These are phyloP conservation scores for Sander lucioperca DNA, from an alignment of 2,113 vertebrate genomes.

Conservation along the genomic window DNA sequence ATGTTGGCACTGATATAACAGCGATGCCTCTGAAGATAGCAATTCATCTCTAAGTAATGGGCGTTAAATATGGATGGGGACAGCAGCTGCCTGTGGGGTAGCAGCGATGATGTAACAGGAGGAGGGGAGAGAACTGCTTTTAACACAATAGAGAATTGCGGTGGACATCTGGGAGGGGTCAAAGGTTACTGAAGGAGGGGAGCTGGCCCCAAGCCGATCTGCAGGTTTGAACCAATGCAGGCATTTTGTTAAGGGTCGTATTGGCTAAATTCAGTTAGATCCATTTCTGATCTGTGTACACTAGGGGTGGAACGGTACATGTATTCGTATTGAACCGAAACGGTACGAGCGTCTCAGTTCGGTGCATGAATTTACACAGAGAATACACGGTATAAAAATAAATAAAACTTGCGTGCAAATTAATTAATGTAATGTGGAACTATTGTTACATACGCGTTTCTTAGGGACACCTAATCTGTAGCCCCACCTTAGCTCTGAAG, in stretches of 20 bases:
- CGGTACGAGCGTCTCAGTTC: too few species aligned
- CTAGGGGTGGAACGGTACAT: too few species aligned
- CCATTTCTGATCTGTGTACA: background rate
- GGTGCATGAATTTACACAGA: too few species aligned
- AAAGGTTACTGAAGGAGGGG: slow-evolving; percentile 59
- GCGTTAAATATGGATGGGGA: slow-evolving; percentile 72
- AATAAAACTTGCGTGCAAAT: too few species aligned
- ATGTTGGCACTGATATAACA: slow-evolving; percentile 40
- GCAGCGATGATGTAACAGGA: slow-evolving; percentile 72
- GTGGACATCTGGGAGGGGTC: slow-evolving; percentile 74
- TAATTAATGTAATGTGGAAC: too few species aligned
- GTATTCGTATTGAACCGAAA: too few species aligned
- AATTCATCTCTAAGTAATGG: slow-evolving; percentile 68
- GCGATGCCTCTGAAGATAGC: slow-evolving; percentile 43
- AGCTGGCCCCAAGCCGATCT: slow-evolving; percentile 6
- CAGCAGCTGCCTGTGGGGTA: slow-evolving; percentile 73
- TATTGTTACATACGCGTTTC: too few species aligned
- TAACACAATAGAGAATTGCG: slow-evolving; percentile 53
- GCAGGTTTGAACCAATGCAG: background rate
- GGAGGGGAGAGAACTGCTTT: slow-evolving; percentile 48
- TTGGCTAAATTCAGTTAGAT: background rate
- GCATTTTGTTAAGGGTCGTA: background rate
- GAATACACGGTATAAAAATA: too few species aligned
- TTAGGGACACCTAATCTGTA: too few species aligned
- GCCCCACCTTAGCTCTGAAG: too few species aligned